A percentile compares a stretch with the other conserved stretches of the same genome.
Conservation (phyloP, 2,113 vertebrate genomes). For the Leptosomus discolor region DNA sequence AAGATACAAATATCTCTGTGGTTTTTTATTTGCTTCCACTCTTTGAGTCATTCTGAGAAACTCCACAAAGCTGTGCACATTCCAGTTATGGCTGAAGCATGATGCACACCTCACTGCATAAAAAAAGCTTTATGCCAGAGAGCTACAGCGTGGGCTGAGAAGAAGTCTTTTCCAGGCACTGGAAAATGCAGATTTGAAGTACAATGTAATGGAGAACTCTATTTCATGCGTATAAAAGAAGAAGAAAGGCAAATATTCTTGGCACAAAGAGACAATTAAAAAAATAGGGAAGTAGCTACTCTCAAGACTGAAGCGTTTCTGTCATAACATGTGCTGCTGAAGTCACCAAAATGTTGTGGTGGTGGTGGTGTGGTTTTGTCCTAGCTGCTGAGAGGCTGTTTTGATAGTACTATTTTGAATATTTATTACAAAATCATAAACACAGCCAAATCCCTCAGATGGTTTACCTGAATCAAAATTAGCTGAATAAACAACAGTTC, state of each 20-base stretch:
- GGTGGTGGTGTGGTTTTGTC: neutral
- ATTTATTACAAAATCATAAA: constrained; percentile 38
- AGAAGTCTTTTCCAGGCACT: neutral
- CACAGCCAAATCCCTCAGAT: neutral
- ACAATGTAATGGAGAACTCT: neutral
- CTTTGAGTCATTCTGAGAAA: constrained; percentile 76
- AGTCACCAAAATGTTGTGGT: constrained; percentile 8
- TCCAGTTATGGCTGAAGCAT: constrained; percentile 52
- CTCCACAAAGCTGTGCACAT: constrained; percentile 73
- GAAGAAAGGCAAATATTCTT: constrained; percentile 19
- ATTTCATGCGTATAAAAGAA: neutral
- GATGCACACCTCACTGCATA: neutral
- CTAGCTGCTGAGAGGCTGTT: neutral
- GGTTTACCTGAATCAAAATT: neutral
- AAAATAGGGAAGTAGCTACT: constrained; percentile 27
- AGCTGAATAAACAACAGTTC: neutral
- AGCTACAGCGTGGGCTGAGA: neutral
- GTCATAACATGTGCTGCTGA: constrained; percentile 18
- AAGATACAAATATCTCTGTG: constrained; percentile 82
- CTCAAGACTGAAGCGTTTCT: constrained; percentile 25
- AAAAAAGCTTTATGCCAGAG: neutral
- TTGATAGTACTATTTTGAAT: neutral
- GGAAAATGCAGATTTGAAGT: neutral
- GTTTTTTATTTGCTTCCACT: constrained; percentile 81
- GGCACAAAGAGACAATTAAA: constrained; percentile 35